Evolutionary conservation across 2,113 vertebrate genomes (phyloP).

Genomic region (Lophius piscatorius): DNA sequence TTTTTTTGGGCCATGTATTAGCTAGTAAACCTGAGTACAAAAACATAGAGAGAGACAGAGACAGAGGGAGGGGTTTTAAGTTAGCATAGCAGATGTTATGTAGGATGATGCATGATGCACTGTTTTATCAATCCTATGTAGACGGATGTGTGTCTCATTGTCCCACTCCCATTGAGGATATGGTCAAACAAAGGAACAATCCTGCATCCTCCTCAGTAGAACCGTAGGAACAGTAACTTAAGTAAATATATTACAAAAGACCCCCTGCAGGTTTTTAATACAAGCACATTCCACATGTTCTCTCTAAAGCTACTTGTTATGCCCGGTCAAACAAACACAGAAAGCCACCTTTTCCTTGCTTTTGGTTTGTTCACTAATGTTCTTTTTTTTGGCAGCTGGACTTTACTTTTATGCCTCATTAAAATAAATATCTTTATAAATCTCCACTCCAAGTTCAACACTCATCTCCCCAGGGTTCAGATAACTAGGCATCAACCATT

Average conservation of each 20-base stretch:
- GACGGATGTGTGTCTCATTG: constrained; percentile 57
- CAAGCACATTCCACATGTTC: constrained; percentile 50
- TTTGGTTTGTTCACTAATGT: neutral
- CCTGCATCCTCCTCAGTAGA: constrained; percentile 41
- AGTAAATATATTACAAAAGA: constrained; percentile 50
- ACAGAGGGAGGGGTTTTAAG: neutral
- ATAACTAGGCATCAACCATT: neutral
- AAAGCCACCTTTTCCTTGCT: neutral
- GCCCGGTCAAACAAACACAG: neutral
- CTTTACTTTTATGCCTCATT: too few species aligned
- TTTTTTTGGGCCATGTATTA: too few species aligned
- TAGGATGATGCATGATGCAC: neutral
- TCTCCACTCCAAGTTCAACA: neutral
- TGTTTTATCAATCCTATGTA: constrained; percentile 46
- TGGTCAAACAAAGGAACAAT: constrained; percentile 75
- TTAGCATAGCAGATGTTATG: constrained; percentile 33
- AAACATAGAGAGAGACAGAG: too few species aligned
- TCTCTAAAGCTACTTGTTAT: constrained; percentile 8
- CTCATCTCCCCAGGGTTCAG: neutral
- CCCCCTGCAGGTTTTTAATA: constrained; percentile 53
- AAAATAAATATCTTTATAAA: too few species aligned
- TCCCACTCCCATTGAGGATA: constrained; percentile 69
- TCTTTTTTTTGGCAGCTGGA: neutral
- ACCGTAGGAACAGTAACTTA: constrained; percentile 62
- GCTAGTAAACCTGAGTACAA: too few species aligned